Evolutionary conservation across 2,888 invertebrate species (phyloP).

Genomic region (Buathra laborator): DNA sequence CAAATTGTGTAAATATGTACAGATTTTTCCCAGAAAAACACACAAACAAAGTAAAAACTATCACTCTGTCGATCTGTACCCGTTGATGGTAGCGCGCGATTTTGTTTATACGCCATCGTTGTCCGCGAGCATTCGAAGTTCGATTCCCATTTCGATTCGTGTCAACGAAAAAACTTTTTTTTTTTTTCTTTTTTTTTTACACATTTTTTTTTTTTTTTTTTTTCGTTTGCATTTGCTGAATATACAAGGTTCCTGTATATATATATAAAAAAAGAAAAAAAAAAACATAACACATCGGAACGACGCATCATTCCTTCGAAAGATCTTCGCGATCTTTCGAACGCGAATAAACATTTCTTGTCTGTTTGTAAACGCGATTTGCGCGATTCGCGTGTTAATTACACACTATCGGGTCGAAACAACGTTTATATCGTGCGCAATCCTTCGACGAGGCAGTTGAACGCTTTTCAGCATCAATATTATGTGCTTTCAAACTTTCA

Average conservation of each 20-base stretch:
- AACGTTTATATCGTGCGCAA: slow-evolving; percentile 17
- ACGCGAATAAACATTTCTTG: slow-evolving; percentile 1
- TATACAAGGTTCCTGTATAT: slow-evolving; percentile 4
- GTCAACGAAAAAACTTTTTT: neutral
- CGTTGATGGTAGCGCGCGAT: slow-evolving; percentile 4
- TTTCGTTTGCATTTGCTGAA: slow-evolving; percentile 10
- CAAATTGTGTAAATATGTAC: slow-evolving; percentile 74
- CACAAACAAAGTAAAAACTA: slow-evolving; percentile 5
- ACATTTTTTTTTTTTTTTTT: slow-evolving; percentile 12
- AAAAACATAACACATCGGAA: neutral
- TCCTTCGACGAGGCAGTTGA: neutral
- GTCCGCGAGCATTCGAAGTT: neutral
- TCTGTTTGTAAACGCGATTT: neutral
- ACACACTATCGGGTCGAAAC: slow-evolving; percentile 9
- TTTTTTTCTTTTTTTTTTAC: slow-evolving; percentile 16
- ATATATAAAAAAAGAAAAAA: neutral
- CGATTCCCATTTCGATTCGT: slow-evolving; percentile 17
- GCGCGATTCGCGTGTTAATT: slow-evolving; percentile 20
- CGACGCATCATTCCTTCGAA: slow-evolving; percentile 30
- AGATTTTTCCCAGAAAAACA: slow-evolving; percentile 63
- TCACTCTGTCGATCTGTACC: slow-evolving; percentile 57
- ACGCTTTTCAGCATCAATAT: slow-evolving; percentile 27
- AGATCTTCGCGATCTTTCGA: neutral
- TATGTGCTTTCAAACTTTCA: slow-evolving; percentile 33
- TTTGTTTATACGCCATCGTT: slow-evolving; percentile 12